Conservation (phyloP, 2,113 vertebrate genomes). For the Egretta garzetta region DNA sequence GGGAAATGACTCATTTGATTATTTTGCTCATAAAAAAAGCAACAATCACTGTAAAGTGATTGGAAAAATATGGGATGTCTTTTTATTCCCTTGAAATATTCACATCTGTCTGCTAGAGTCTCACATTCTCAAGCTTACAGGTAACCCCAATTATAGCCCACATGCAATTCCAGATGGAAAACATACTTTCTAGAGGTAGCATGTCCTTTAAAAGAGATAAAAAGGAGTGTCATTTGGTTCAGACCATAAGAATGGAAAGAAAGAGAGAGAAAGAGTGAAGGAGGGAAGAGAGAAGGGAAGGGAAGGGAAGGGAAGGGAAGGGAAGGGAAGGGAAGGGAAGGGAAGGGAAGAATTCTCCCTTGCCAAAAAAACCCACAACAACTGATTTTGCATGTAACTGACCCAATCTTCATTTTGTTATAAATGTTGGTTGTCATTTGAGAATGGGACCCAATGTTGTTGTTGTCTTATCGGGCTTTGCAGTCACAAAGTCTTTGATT, state of each 20-base stretch:
- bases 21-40: background rate
- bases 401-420: background rate
- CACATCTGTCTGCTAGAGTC: background rate
- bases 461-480: background rate
- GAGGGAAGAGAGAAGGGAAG: no score
- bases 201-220: background rate
- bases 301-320: no score
- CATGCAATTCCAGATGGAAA: constrained; percentile 39
- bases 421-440: background rate
- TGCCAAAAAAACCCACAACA: background rate
- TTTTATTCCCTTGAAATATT: constrained; percentile 11
- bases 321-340: background rate
- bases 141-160: constrained; percentile 30
- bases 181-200: background rate
- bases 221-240: background rate
- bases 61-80: background rate
- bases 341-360: background rate
- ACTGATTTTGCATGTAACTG: background rate
- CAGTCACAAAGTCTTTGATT: background rate
- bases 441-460: background rate
- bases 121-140: constrained; percentile 18
- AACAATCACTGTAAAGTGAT: background rate
- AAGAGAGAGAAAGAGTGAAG: background rate
- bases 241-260: background rate
- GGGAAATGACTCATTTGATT: background rate